Evolutionary conservation across 2,888 invertebrate species (phyloP).

Genomic region (Aromia moschata): DNA sequence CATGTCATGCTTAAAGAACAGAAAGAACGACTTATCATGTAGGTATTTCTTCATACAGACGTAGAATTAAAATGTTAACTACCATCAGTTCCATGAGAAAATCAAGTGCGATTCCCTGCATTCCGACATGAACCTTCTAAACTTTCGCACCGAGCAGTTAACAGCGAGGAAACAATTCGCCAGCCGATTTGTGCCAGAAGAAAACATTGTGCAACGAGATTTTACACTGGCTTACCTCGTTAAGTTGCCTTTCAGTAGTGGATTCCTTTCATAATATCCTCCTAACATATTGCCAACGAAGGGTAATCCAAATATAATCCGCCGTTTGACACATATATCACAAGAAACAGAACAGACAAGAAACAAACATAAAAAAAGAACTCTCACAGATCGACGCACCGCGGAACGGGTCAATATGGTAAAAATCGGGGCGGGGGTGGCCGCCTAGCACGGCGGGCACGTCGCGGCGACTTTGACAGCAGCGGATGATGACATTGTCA

Average conservation of each 20-base stretch:
- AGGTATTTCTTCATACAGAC: too few relatives aligned
- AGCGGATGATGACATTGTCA: conserved; percentile 15
- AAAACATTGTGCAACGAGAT: background rate
- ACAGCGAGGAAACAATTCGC: background rate
- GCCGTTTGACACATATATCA: conserved; percentile 40
- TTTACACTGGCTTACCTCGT: conserved; percentile 62
- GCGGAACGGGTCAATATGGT: conserved; percentile 29
- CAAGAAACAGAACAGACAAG: conserved; percentile 34
- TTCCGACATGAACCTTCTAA: too few relatives aligned
- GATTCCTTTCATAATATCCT: conserved; percentile 69
- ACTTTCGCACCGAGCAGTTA: too few relatives aligned
- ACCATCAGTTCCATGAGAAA: too few relatives aligned
- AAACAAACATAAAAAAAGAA: conserved; percentile 34
- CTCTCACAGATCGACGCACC: conserved; percentile 32
- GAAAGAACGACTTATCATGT: too few relatives aligned
- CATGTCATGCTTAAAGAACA: too few relatives aligned
- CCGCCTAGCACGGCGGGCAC: conserved; percentile 5
- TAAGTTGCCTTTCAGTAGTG: conserved; percentile 69
- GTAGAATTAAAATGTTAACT: too few relatives aligned
- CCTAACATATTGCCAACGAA: conserved; percentile 60
- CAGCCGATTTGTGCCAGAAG: background rate
- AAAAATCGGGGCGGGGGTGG: conserved; percentile 5
- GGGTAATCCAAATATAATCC: conserved; percentile 42
- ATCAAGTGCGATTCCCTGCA: too few relatives aligned
- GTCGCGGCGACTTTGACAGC: conserved; percentile 18